Base-by-base conservation (phyloP, 2,888 invertebrate genomes). In the Leucozona laternaria region DNA sequence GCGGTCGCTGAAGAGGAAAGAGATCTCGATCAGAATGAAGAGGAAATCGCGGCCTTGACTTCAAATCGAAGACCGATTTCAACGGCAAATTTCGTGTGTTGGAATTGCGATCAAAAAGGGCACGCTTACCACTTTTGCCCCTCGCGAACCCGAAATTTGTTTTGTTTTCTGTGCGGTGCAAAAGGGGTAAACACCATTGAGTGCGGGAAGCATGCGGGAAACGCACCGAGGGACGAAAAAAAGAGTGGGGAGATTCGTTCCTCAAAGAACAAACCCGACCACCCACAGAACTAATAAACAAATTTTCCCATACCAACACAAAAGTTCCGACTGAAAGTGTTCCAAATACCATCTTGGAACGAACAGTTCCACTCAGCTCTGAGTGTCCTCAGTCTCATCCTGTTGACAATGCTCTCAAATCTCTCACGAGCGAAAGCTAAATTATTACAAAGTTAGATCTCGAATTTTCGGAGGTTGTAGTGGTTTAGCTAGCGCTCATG, bases 181-280 rank as follows among this genome's bases (percentile, higher is more conserved):
- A 70, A 70, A 4, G 55, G 43, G 10, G 28, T 70, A 2, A 57
- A 15, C 2, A 55, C 70, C 2, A 11, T 17, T 5, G 43, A 70
- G 11, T 70, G 55, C 10, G 6, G 25, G 2, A 70, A 70, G 13
- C 70, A 70, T 6, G 7, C 40, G 70, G 55, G 25, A 70, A 70
- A 70, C 43, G 17, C 7, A 0, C 28, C n/a, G 13, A 25, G 55
- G 70, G 40, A 70, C 70, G 70, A 55, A 31, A 31, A n/a, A n/a
- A 57, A 20, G 34, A 31, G 10, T 15, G 10, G 40, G n/a, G 17
- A 37, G 6, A 40, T 22, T 70, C 68, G 68, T 70, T 34, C 31
- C 50, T 20, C 20, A 4, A 66, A 20, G 10, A 66, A 20, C 15
- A 0, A 5, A 1, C 5, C n/a, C 3, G 10, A 13, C n/a, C n/a